Evolutionary conservation across 2,113 vertebrate genomes (phyloP).

Genomic region (Dissostichus mawsoni): DNA sequence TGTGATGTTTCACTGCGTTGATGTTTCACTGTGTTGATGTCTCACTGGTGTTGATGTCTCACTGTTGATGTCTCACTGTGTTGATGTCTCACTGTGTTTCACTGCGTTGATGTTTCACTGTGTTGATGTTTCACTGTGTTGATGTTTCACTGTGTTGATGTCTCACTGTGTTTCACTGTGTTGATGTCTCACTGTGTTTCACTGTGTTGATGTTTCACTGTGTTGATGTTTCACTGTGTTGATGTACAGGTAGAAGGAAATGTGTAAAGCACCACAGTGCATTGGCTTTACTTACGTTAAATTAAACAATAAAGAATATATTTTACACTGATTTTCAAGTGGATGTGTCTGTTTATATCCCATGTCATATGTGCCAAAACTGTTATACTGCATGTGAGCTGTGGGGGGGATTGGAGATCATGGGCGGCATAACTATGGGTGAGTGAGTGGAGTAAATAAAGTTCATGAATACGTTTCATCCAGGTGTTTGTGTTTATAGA

Average conservation of each 20-base stretch:
- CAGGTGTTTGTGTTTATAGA: not conserved
- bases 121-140: no score
- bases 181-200: no score
- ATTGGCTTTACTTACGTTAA: not conserved
- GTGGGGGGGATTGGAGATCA: not conserved
- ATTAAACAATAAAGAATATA: not conserved
- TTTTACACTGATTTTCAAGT: not conserved
- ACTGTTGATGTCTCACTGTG: no score
- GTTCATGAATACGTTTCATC: not conserved
- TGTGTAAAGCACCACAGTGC: not conserved
- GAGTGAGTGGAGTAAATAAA: not conserved
- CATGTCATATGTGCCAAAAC: not conserved
- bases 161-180: no score
- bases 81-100: not conserved
- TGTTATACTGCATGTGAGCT: not conserved
- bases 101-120: no score
- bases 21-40: no score
- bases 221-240: not conserved
- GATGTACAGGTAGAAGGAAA: not conserved
- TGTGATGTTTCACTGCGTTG: no score
- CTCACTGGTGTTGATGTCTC: no score
- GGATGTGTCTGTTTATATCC: not conserved
- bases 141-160: no score
- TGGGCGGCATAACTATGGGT: not conserved
- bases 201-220: not conserved